Evolutionary conservation across 2,797 vertebrate species (phyloP).

Genomic region (Chiroxiphia lanceolata): DNA sequence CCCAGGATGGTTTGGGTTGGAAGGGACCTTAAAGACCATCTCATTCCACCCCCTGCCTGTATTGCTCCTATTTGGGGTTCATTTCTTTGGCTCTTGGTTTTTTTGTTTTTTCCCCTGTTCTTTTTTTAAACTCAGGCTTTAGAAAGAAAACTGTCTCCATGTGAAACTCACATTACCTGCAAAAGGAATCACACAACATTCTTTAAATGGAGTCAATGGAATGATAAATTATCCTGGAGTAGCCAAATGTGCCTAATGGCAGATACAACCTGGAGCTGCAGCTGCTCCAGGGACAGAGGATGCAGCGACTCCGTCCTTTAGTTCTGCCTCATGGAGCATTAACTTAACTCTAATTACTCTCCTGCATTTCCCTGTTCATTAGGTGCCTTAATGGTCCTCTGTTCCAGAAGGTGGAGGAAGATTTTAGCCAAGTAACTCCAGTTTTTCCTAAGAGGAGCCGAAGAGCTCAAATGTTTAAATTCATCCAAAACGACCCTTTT

Average conservation of each 20-base stretch:
- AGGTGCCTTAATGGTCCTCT: not conserved
- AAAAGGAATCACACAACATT: fast-evolving
- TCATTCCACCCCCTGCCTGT: not conserved
- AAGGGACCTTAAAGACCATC: too few species aligned
- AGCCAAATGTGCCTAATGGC: not conserved
- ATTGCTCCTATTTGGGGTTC: fast-evolving
- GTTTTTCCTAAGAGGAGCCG: not conserved
- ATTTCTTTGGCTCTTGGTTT: not conserved
- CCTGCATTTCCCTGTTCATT: not conserved
- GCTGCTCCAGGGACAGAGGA: not conserved
- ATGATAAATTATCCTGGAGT: not conserved
- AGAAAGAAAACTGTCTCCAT: not conserved
- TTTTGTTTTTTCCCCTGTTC: not conserved
- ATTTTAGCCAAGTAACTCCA: not conserved
- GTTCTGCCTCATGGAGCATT: not conserved
- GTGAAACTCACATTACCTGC: not conserved
- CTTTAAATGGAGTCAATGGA: not conserved
- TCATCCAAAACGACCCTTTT: fast-evolving
- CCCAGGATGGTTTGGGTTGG: not conserved
- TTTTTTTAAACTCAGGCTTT: not conserved
- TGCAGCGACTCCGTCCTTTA: not conserved
- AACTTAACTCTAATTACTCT: not conserved
- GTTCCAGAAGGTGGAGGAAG: not conserved
- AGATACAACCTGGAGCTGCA: not conserved
- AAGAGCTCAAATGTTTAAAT: not conserved